Evolutionary conservation across 2,113 vertebrate species (phyloP).

Genomic region (Ammospiza nelsoni): DNA sequence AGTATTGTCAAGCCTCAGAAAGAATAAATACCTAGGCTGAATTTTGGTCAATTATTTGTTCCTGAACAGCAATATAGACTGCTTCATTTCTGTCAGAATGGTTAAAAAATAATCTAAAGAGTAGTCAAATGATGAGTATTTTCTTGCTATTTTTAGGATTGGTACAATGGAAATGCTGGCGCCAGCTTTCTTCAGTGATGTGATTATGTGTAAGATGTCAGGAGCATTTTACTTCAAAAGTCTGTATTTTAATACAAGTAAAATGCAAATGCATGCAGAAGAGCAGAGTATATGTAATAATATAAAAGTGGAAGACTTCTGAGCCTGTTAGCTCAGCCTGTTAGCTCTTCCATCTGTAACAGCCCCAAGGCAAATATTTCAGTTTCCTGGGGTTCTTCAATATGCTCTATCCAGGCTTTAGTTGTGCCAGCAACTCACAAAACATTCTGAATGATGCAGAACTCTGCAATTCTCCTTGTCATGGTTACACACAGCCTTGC

Average conservation of each 20-base stretch:
- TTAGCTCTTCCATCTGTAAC: slow-evolving; percentile 30
- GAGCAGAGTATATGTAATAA: neutral
- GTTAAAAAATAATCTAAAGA: neutral
- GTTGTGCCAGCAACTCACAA: slow-evolving; percentile 22
- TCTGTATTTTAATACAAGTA: slow-evolving; percentile 9
- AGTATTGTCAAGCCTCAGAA: neutral
- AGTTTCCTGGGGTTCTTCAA: slow-evolving; percentile 1
- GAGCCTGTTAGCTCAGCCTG: slow-evolving; percentile 14
- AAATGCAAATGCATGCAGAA: slow-evolving; percentile 38
- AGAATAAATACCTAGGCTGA: neutral
- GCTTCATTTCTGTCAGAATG: neutral
- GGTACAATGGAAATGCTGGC: neutral
- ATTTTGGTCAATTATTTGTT: neutral
- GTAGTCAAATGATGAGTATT: neutral
- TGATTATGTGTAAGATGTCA: neutral
- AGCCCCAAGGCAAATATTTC: slow-evolving; percentile 40
- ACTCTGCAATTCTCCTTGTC: slow-evolving; percentile 9
- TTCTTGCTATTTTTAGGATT: slow-evolving; percentile 22
- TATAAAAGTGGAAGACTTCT: slow-evolving; percentile 10
- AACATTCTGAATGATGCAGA: neutral
- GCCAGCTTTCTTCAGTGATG: neutral
- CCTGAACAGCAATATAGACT: neutral
- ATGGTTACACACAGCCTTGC: neutral
- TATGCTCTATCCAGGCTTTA: neutral
- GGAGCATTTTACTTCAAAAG: slow-evolving; percentile 33